These are phyloP conservation scores for Ctenomys sociabilis DNA, from an alignment of 2,113 vertebrate genomes.

Conservation along the genomic window DNA sequence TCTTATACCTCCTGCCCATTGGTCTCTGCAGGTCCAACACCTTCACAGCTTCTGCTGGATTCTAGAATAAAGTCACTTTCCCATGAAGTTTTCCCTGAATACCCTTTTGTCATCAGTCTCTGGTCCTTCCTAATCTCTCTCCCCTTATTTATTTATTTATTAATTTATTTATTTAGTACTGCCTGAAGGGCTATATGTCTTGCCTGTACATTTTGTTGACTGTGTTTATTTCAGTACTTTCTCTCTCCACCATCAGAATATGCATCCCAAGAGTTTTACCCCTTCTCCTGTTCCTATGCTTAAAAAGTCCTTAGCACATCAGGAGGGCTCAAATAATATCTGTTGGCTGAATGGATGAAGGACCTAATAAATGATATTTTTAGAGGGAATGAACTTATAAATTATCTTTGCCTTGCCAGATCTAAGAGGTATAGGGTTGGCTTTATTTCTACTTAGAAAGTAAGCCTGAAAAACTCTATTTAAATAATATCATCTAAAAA, in stretches of 20 bases:
- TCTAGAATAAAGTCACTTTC: neutral
- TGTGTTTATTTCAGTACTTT: neutral
- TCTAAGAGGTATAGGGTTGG: slow-evolving; percentile 4
- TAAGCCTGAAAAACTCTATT: slow-evolving; percentile 39
- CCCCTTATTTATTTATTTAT: neutral
- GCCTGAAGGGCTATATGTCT: neutral
- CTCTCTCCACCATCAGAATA: neutral
- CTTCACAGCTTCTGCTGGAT: neutral
- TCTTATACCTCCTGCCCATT: accelerated
- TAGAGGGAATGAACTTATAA: neutral
- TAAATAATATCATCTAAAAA: slow-evolving; percentile 70
- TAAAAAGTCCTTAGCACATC: neutral
- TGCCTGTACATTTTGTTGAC: neutral
- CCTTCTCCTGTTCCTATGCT: neutral
- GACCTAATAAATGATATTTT: neutral
- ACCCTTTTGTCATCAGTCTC: neutral
- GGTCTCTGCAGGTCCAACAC: neutral
- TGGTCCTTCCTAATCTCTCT: neutral
- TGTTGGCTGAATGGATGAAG: neutral
- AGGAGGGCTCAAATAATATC: neutral
- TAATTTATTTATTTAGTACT: neutral
- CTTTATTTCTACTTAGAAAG: slow-evolving; percentile 44
- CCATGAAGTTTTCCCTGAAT: neutral
- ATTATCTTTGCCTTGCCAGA: slow-evolving; percentile 29
- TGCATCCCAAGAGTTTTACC: neutral